phyloP scores from a whole-genome alignment of 2,888 invertebrate species.

The Eupithecia subumbrata region DNA sequence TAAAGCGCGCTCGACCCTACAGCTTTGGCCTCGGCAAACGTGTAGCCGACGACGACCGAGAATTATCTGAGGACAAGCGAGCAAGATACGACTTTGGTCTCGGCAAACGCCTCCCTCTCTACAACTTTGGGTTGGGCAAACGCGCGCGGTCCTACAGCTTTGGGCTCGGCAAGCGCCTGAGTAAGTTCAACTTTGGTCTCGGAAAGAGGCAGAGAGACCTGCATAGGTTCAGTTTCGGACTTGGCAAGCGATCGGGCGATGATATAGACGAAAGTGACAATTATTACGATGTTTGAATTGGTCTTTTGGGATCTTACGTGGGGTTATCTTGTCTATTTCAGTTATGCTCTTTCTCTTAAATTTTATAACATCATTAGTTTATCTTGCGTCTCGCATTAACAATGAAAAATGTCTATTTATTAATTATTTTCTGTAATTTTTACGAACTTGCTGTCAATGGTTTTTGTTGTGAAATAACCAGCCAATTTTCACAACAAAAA shows the following conservation, averaged over 20 bases:
- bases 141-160: conserved; percentile 79
- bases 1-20: conserved; percentile 86
- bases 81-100: conserved; percentile 75
- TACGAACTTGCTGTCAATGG: neutral
- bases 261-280: conserved; percentile 62
- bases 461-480: conserved; percentile 69
- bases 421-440: neutral
- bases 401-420: neutral
- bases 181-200: conserved; percentile 83
- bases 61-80: conserved; percentile 68
- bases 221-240: conserved; percentile 82
- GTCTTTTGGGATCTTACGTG: conserved; percentile 55
- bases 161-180: conserved; percentile 82
- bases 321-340: conserved; percentile 28
- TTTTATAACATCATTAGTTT: neutral
- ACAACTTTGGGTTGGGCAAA: conserved; percentile 82
- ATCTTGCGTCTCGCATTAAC: neutral
- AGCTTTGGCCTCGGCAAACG: conserved; percentile 89
- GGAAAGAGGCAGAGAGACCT: conserved; percentile 82
- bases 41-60: conserved; percentile 61
- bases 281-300: conserved; percentile 66
- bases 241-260: conserved; percentile 81
- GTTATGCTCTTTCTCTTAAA: neutral
- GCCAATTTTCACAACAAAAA: conserved; percentile 71
- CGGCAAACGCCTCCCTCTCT: conserved; percentile 74